Conservation (phyloP, 2,888 invertebrate species). For the Lycaena phlaeas region DNA sequence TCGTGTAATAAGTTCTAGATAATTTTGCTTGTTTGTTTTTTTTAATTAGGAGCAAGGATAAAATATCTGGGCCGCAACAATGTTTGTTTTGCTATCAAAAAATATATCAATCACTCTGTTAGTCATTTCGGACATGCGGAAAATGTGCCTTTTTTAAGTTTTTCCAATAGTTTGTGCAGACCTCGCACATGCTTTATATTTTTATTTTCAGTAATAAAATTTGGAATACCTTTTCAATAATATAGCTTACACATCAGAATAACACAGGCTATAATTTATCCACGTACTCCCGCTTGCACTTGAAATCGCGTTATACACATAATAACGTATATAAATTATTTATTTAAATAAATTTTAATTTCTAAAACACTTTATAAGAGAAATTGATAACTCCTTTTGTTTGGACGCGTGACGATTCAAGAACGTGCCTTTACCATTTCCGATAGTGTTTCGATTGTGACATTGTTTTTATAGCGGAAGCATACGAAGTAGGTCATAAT, state of each 20-base stretch:
- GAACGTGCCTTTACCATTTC: constrained; percentile 1
- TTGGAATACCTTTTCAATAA: too few relatives aligned
- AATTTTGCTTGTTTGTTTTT: constrained; percentile 21
- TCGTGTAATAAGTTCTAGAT: too few relatives aligned
- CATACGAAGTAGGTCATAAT: neutral
- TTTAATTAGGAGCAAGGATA: constrained; percentile 46
- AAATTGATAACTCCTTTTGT: neutral
- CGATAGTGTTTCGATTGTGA: neutral
- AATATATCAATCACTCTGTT: neutral
- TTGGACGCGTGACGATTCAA: neutral
- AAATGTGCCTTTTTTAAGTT: neutral
- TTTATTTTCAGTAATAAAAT: too few relatives aligned
- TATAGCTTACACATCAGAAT: too few relatives aligned
- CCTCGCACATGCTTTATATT: too few relatives aligned
- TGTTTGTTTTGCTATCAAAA: constrained; percentile 1
- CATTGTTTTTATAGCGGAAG: constrained; percentile 6
- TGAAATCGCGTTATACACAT: neutral
- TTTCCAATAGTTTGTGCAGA: too few relatives aligned
- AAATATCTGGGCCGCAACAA: constrained; percentile 33
- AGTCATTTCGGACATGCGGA: neutral
- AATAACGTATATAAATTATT: neutral
- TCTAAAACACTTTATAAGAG: neutral
- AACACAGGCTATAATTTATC: too few relatives aligned
- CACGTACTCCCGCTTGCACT: too few relatives aligned
- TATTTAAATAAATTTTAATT: neutral